phyloP scores from a whole-genome alignment of 2,888 invertebrate species.

The Macrophya annulata region DNA sequence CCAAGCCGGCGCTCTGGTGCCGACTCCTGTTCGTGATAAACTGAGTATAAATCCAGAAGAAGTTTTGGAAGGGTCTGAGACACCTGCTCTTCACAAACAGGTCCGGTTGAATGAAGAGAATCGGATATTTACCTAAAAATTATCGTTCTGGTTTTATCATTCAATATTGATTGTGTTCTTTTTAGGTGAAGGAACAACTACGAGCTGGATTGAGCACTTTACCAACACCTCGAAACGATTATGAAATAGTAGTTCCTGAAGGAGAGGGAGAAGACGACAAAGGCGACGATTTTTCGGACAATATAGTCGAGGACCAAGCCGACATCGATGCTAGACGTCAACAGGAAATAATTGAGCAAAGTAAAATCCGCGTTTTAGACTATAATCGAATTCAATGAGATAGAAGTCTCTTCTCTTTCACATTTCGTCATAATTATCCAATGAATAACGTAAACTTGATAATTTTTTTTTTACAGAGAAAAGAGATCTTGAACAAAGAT shows the following conservation, averaged over 20 bases:
- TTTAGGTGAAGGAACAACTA: constrained; percentile 86
- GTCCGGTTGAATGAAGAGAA: constrained; percentile 70
- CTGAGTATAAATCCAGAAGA: constrained; percentile 97
- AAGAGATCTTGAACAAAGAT: constrained; percentile 88
- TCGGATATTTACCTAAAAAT: neutral
- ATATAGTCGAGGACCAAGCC: constrained; percentile 90
- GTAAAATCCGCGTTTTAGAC: constrained; percentile 74
- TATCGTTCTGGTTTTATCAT: neutral
- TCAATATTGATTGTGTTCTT: constrained; percentile 55
- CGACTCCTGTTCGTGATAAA: constrained; percentile 94
- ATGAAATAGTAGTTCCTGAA: constrained; percentile 98
- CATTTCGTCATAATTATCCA: constrained; percentile 18
- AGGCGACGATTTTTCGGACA: constrained; percentile 76
- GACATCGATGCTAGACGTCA: constrained; percentile 88
- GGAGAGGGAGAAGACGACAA: constrained; percentile 83
- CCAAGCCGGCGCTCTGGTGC: constrained; percentile 80
- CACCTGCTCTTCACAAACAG: constrained; percentile 88
- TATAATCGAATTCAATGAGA: constrained; percentile 23
- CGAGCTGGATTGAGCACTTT: constrained; percentile 90
- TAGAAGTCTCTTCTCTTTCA: constrained; percentile 36
- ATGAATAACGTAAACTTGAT: constrained; percentile 39
- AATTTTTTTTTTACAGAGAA: constrained; percentile 79
- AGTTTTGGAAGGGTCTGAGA: constrained; percentile 86
- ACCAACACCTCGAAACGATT: constrained; percentile 97
- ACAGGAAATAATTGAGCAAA: constrained; percentile 86